Conservation (phyloP, 2,888 invertebrate species). For the Apodemia duryi region DNA sequence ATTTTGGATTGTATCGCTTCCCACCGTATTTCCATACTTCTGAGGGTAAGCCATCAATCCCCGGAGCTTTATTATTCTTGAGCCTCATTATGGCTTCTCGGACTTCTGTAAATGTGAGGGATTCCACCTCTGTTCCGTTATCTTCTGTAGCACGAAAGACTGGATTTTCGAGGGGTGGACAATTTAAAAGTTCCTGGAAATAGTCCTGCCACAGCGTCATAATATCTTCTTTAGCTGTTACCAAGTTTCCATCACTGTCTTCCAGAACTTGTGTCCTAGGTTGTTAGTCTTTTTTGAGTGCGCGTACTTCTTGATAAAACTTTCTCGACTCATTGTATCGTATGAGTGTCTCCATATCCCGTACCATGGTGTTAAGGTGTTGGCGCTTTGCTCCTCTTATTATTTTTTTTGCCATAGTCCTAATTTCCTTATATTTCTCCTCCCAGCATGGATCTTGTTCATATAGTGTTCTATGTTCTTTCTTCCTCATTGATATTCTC, state of each 20-base stretch:
- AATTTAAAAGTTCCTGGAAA: neutral
- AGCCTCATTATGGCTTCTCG: neutral
- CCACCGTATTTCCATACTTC: too few relatives aligned
- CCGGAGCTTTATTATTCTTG: conserved; percentile 11
- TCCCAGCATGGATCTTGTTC: too few relatives aligned
- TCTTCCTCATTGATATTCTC: too few relatives aligned
- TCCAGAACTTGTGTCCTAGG: neutral
- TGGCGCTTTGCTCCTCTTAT: too few relatives aligned
- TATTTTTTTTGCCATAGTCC: too few relatives aligned
- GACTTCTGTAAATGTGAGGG: too few relatives aligned
- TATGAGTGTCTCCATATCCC: neutral
- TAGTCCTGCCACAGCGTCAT: neutral
- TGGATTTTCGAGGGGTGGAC: neutral
- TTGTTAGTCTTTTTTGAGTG: neutral
- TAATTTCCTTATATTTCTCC: too few relatives aligned
- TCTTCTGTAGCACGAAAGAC: neutral
- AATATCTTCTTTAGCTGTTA: neutral
- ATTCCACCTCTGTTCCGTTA: too few relatives aligned
- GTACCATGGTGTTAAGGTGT: too few relatives aligned
- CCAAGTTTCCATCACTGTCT: neutral
- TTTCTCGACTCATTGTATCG: neutral
- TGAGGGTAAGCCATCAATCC: neutral
- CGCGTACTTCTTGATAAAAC: neutral
- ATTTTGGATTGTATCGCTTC: too few relatives aligned
- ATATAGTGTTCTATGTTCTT: too few relatives aligned